A percentile compares a stretch with the other conserved stretches of the same genome.
These are phyloP conservation scores for Clostera curtula DNA, from an alignment of 2,888 invertebrate genomes.

Conservation along the genomic window DNA sequence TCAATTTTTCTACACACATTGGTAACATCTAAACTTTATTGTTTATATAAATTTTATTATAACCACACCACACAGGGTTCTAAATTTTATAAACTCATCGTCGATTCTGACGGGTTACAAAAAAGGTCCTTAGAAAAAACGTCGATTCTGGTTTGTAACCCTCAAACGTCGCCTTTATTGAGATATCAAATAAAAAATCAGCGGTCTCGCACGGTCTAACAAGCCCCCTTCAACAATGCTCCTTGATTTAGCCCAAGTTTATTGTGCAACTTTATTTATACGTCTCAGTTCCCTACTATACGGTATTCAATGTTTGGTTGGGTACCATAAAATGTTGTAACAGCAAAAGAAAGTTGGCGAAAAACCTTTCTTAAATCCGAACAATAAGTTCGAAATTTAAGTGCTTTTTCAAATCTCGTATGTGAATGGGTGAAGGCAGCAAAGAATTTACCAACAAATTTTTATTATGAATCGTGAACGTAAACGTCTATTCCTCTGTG, in stretches of 20 bases:
- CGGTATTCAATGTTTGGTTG: constrained; percentile 38
- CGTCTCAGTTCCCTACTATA: constrained; percentile 50
- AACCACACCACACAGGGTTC: constrained; percentile 49
- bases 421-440: too few relatives aligned
- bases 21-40: too few relatives aligned
- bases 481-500: constrained; percentile 50
- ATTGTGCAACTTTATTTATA: constrained; percentile 72
- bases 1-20: too few relatives aligned
- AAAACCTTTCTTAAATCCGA: constrained; percentile 18
- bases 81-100: constrained; percentile 56
- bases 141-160: constrained; percentile 47
- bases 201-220: constrained; percentile 62
- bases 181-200: constrained; percentile 75
- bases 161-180: constrained; percentile 61
- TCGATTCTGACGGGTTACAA: constrained; percentile 32
- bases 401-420: constrained; percentile 9
- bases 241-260: constrained; percentile 69
- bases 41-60: too few relatives aligned
- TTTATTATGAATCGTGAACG: constrained; percentile 62
- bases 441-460: constrained; percentile 59
- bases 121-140: constrained; percentile 38
- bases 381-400: accelerated
- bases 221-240: constrained; percentile 66
- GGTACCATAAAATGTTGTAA: constrained; percentile 13
- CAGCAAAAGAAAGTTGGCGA: too few relatives aligned